Evolutionary conservation across 1,140 invertebrate genomes (phyloP).

Genomic region (Trissolcus basalis): DNA sequence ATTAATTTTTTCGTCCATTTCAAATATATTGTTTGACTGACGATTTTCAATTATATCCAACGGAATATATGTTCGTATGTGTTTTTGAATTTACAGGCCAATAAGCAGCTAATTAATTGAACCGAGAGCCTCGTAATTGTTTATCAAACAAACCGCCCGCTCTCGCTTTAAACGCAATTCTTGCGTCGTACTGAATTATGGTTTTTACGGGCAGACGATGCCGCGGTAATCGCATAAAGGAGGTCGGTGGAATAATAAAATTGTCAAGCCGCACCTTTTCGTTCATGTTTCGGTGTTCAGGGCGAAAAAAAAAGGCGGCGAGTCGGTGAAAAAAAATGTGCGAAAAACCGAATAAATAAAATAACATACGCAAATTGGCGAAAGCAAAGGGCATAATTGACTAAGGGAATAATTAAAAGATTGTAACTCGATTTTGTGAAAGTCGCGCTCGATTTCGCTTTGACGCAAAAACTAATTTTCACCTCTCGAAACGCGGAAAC

Average conservation of each 20-base stretch:
- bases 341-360: constrained; percentile 4
- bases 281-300: constrained; percentile 11
- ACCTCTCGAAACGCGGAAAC: not conserved
- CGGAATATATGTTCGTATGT: too few species aligned
- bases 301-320: not conserved
- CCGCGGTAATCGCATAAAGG: constrained; percentile 61
- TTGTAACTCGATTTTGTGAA: constrained; percentile 18
- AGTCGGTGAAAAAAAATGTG: not conserved
- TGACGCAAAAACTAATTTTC: not conserved
- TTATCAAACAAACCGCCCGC: not conserved
- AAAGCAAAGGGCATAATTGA: constrained; percentile 4
- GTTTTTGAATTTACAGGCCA: too few species aligned
- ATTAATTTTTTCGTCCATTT: too few species aligned
- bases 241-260: constrained; percentile 60
- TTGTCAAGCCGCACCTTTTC: constrained; percentile 36
- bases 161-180: not conserved
- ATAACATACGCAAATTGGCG: not conserved
- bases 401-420: constrained; percentile 19
- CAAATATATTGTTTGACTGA: too few species aligned
- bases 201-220: constrained; percentile 50
- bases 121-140: not conserved
- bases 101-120: too few species aligned
- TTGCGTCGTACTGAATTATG: constrained; percentile 45
- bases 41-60: too few species aligned
- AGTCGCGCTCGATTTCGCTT: constrained; percentile 3